Conservation (phyloP, 1,140 invertebrate genomes). For the Drosophila nasuta region DNA sequence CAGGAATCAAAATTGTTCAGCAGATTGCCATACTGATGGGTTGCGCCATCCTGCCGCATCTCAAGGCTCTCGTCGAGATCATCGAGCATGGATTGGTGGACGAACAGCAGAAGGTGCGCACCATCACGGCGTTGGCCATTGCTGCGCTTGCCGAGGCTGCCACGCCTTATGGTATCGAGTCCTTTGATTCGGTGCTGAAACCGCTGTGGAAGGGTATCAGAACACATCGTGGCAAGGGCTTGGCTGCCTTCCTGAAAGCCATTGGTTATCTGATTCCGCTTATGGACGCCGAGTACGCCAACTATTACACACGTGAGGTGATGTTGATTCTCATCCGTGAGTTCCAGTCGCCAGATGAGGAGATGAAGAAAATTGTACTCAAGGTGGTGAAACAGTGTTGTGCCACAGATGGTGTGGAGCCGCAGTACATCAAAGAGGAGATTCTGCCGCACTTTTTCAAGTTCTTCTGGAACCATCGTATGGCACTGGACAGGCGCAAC, state of each 20-base stretch:
- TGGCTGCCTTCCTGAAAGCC: slow-evolving; percentile 99
- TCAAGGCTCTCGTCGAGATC: slow-evolving; percentile 99
- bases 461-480: slow-evolving; percentile 99
- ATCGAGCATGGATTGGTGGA: slow-evolving; percentile 98
- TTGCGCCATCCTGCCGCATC: slow-evolving; percentile 99
- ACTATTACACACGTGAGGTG: slow-evolving; percentile 99
- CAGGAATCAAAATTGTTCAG: slow-evolving; percentile 99
- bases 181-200: slow-evolving; percentile 99
- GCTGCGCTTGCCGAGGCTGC: slow-evolving; percentile 99
- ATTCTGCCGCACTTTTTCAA: slow-evolving; percentile 99
- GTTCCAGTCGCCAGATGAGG: slow-evolving; percentile 99
- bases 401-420: slow-evolving; percentile 99
- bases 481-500: slow-evolving; percentile 99
- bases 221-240: slow-evolving; percentile 98
- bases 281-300: slow-evolving; percentile 99
- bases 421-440: slow-evolving; percentile 99
- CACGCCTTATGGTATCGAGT: slow-evolving; percentile 99
- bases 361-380: slow-evolving; percentile 99
- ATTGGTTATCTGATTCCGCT: slow-evolving; percentile 99
- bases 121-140: slow-evolving; percentile 99
- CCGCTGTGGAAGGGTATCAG: slow-evolving; percentile 99
- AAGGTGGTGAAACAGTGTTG: slow-evolving; percentile 99
- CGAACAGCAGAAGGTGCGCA: slow-evolving; percentile 96
- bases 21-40: slow-evolving; percentile 99
- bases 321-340: slow-evolving; percentile 99